These are phyloP conservation scores for Atta cephalotes DNA, from an alignment of 1,140 invertebrate species.

Conservation along the genomic window DNA sequence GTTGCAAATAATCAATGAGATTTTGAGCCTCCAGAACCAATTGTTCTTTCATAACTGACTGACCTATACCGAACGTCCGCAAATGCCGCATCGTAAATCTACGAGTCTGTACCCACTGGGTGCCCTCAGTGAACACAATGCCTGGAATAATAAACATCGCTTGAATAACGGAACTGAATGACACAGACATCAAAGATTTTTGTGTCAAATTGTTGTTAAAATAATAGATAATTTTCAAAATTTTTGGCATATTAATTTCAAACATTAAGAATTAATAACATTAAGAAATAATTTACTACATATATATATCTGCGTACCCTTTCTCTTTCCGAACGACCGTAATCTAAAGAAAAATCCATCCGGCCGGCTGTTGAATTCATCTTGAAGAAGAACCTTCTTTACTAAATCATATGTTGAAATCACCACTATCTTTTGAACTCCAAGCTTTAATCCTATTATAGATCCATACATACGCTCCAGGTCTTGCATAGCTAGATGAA, in stretches of 20 bases:
- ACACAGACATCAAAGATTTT: background rate
- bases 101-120: slow-evolving; percentile 88
- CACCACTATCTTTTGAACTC: slow-evolving; percentile 87
- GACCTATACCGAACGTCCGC: slow-evolving; percentile 88
- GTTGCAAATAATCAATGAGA: slow-evolving; percentile 83
- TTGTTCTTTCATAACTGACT: slow-evolving; percentile 87
- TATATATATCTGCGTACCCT: slow-evolving; percentile 84
- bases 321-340: slow-evolving; percentile 88
- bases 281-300: background rate
- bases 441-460: slow-evolving; percentile 86
- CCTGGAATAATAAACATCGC: slow-evolving; percentile 83
- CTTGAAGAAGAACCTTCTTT: slow-evolving; percentile 87
- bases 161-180: background rate
- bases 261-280: background rate
- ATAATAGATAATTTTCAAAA: background rate
- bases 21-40: slow-evolving; percentile 88
- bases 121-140: slow-evolving; percentile 89
- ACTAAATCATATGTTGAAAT: slow-evolving; percentile 88
- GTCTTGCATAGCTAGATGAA: slow-evolving; percentile 81
- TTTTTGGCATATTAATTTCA: background rate
- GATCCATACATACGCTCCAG: slow-evolving; percentile 82
- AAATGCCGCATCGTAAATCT: slow-evolving; percentile 88
- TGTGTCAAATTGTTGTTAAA: background rate
- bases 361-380: slow-evolving; percentile 90
- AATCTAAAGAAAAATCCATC: slow-evolving; percentile 90